phyloP scores from a whole-genome alignment of 2,113 vertebrate species.

The Callipepla californica region DNA sequence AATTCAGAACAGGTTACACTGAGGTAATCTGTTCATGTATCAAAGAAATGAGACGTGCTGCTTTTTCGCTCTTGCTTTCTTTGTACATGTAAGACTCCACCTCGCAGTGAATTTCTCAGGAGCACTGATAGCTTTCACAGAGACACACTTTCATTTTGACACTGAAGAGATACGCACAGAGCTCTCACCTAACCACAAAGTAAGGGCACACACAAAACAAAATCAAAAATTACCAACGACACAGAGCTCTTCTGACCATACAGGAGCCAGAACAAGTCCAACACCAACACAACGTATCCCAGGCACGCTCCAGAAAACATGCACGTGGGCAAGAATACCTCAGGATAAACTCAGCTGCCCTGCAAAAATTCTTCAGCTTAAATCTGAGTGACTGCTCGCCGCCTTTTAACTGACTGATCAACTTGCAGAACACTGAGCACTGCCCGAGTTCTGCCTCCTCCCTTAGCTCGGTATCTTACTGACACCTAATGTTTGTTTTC shows the following conservation, averaged over 20 bases:
- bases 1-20: background rate
- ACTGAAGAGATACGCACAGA: background rate
- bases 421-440: accelerated
- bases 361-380: background rate
- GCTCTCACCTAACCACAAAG: background rate
- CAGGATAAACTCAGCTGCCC: background rate
- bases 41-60: background rate
- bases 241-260: background rate
- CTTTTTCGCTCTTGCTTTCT: background rate
- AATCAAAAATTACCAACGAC: background rate
- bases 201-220: background rate
- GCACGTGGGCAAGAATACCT: accelerated
- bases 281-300: accelerated
- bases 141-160: background rate
- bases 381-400: accelerated
- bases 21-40: background rate
- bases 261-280: background rate
- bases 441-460: background rate
- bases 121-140: background rate
- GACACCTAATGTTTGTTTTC: slow-evolving; percentile 73
- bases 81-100: background rate
- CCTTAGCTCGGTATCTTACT: slow-evolving; percentile 47
- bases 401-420: background rate
- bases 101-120: background rate
- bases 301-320: background rate